Conservation (phyloP, 1,140 invertebrate species). For the Drosophila nikananu region DNA sequence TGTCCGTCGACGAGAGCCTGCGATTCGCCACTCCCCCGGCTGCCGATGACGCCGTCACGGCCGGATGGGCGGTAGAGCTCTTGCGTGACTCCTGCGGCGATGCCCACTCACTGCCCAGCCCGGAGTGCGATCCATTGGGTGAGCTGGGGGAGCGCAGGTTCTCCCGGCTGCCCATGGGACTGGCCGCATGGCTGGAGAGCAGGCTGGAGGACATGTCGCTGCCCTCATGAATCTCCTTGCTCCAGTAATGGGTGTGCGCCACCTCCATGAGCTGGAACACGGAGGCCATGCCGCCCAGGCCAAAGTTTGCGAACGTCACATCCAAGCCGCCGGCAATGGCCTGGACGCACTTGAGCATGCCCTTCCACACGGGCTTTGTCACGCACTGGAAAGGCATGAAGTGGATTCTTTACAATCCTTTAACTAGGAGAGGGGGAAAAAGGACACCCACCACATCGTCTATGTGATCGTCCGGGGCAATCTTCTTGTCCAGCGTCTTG, state of each 20-base stretch:
- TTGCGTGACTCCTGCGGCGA: conserved; percentile 85
- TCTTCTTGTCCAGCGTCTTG: conserved; percentile 96
- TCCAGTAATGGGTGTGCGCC: conserved; percentile 99
- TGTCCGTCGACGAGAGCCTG: conserved; percentile 83
- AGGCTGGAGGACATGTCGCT: conserved; percentile 86
- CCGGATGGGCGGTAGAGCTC: conserved; percentile 63
- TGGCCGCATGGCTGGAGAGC: conserved; percentile 86
- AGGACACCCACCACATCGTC: conserved; percentile 95
- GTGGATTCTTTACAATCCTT: too few relatives aligned
- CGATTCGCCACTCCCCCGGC: conserved; percentile 36
- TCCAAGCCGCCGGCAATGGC: conserved; percentile 96
- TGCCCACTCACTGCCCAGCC: conserved; percentile 79
- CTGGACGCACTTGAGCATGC: conserved; percentile 96
- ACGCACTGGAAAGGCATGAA: conserved; percentile 91
- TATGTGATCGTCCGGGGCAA: conserved; percentile 97
- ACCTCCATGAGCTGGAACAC: conserved; percentile 98
- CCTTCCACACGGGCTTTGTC: conserved; percentile 96
- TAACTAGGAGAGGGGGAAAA: not conserved
- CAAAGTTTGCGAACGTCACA: conserved; percentile 96
- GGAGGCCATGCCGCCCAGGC: conserved; percentile 98
- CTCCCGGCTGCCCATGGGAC: conserved; percentile 91
- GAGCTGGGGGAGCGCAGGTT: conserved; percentile 88
- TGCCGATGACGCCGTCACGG: conserved; percentile 1
- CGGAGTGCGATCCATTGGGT: conserved; percentile 75
- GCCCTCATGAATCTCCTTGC: conserved; percentile 91